Evolutionary conservation across 2,797 vertebrate genomes (phyloP).

Genomic region (Poeciliopsis gracilis): DNA sequence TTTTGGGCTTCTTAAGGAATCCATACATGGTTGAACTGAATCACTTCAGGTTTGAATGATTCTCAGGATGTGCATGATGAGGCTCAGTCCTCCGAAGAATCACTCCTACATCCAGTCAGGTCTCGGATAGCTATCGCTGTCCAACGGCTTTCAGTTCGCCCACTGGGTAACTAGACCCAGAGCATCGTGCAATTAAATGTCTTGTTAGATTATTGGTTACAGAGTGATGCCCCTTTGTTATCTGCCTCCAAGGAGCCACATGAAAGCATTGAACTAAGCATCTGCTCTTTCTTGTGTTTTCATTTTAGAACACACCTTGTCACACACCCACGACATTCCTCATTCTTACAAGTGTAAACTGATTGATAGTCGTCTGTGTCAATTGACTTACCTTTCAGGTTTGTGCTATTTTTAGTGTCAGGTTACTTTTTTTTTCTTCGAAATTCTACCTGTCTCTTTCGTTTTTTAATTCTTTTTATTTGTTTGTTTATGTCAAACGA

Average conservation of each 20-base stretch:
- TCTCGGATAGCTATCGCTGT: background rate
- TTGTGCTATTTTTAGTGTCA: conserved; percentile 45
- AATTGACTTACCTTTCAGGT: conserved; percentile 18
- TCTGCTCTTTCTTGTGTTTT: conserved; percentile 32
- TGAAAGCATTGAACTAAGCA: conserved; percentile 32
- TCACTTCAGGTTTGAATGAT: background rate
- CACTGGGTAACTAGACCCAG: conserved; percentile 7
- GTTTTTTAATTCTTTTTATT: background rate
- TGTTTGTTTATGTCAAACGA: background rate
- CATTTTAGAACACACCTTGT: conserved; percentile 32
- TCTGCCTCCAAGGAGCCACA: conserved; percentile 21
- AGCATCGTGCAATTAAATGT: background rate
- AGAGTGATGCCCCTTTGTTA: background rate
- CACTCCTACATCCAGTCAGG: background rate
- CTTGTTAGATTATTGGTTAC: background rate
- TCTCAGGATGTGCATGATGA: conserved; percentile 3
- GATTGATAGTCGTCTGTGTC: background rate
- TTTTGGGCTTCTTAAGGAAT: conserved; percentile 13
- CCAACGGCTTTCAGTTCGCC: background rate
- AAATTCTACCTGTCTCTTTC: background rate
- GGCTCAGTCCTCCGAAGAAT: background rate
- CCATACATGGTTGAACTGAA: conserved; percentile 28
- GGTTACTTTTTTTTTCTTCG: conserved; percentile 2
- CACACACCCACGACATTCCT: conserved; percentile 31
- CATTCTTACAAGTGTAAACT: conserved; percentile 24